Conservation (phyloP, 1,140 invertebrate species). For the Dendroctonus ponderosae region DNA sequence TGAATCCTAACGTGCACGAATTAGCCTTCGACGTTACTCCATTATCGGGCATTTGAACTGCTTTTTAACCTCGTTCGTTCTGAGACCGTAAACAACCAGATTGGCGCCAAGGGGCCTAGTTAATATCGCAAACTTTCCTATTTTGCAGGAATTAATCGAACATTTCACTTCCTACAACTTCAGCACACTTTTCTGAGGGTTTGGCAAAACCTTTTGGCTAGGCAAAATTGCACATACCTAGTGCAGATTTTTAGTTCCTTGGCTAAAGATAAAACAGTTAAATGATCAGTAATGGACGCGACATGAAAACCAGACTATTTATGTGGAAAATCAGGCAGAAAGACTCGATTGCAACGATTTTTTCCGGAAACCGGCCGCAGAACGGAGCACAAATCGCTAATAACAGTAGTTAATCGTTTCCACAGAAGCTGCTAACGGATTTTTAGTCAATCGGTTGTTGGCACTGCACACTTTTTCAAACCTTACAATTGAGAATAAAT, state of each 20-base stretch:
- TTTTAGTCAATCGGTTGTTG: slow-evolving; percentile 1
- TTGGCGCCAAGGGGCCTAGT: slow-evolving; percentile 3
- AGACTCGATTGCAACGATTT: neutral
- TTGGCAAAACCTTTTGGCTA: too few species aligned
- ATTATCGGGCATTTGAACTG: slow-evolving; percentile 10
- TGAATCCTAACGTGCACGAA: slow-evolving; percentile 10
- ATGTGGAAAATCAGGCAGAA: neutral
- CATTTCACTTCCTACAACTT: too few species aligned
- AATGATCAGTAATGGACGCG: too few species aligned
- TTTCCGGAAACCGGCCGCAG: slow-evolving; percentile 7
- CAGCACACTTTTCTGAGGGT: too few species aligned
- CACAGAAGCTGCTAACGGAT: slow-evolving; percentile 23
- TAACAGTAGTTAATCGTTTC: slow-evolving; percentile 25
- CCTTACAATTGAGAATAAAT: too few species aligned
- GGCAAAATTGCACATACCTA: too few species aligned
- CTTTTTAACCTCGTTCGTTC: slow-evolving; percentile 10
- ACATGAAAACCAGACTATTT: too few species aligned
- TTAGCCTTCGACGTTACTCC: slow-evolving; percentile 13
- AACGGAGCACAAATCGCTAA: neutral
- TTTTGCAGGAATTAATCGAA: too few species aligned
- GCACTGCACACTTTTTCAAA: too few species aligned
- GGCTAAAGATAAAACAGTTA: too few species aligned
- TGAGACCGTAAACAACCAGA: slow-evolving; percentile 4
- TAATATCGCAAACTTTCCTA: too few species aligned
- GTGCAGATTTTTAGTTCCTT: too few species aligned